These are phyloP conservation scores for Eolophus roseicapilla DNA, from an alignment of 2,113 vertebrate species.

Conservation along the genomic window DNA sequence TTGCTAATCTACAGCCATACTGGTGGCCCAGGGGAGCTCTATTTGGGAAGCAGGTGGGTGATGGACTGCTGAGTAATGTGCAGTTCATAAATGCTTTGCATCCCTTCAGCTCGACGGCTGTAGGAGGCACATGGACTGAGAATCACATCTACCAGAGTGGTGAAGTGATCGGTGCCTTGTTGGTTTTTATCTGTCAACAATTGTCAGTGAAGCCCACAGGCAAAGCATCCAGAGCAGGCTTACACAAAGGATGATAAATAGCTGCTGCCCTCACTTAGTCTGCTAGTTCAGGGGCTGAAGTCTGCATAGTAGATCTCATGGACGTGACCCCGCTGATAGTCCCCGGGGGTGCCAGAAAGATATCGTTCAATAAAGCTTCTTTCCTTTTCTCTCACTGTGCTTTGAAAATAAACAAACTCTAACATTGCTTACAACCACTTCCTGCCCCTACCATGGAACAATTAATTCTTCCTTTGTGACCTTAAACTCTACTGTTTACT, in stretches of 20 bases:
- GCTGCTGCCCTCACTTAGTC: not conserved
- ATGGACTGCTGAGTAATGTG: not conserved
- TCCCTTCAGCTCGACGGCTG: not conserved
- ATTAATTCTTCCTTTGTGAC: not conserved
- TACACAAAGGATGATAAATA: not conserved
- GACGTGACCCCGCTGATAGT: not conserved
- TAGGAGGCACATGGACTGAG: not conserved
- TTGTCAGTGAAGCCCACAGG: not conserved
- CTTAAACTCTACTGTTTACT: not conserved
- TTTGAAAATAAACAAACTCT: conserved; percentile 6
- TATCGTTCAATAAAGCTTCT: not conserved
- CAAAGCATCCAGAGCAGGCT: not conserved
- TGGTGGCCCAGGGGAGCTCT: not conserved
- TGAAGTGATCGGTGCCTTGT: not conserved
- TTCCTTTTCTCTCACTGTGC: not conserved
- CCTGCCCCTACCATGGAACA: not conserved
- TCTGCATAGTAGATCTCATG: not conserved
- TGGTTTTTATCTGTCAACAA: not conserved
- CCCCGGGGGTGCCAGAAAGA: not conserved
- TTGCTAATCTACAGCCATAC: not conserved
- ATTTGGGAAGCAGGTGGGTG: not conserved
- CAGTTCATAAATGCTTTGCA: not conserved
- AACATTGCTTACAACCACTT: conserved; percentile 1
- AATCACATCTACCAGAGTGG: not conserved
- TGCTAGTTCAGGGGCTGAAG: not conserved